Conservation (phyloP, 2,113 vertebrate species). For the Motacilla alba region DNA sequence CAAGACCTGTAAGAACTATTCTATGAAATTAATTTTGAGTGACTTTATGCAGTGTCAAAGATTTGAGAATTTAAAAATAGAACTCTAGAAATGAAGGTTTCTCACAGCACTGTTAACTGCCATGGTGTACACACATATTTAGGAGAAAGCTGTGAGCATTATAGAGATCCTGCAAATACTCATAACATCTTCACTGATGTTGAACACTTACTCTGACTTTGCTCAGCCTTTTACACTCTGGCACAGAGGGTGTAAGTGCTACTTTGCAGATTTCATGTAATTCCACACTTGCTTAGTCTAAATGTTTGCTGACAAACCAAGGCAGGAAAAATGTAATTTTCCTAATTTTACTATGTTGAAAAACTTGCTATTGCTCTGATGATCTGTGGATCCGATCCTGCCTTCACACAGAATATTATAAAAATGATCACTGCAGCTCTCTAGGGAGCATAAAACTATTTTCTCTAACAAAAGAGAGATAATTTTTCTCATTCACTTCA, state of each 20-base stretch:
- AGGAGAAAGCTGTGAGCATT: not conserved
- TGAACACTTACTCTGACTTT: not conserved
- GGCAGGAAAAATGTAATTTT: not conserved
- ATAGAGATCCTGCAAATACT: not conserved
- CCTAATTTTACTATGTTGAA: not conserved
- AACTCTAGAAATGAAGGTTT: not conserved
- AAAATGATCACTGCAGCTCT: not conserved
- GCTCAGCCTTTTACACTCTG: not conserved
- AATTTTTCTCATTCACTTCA: not conserved
- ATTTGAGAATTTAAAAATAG: not conserved
- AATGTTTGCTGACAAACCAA: not conserved
- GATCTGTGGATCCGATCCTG: not conserved
- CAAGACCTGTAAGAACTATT: constrained; percentile 7
- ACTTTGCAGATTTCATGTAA: not conserved
- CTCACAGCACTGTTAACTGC: not conserved
- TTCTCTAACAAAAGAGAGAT: not conserved
- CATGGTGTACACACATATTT: rapidly evolving
- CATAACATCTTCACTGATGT: not conserved
- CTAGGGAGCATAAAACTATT: not conserved
- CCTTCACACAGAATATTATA: not conserved
- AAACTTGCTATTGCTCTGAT: not conserved
- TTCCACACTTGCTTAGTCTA: not conserved
- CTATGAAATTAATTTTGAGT: not conserved
- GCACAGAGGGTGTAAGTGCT: not conserved
- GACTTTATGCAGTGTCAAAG: not conserved